A percentile compares a stretch with the other conserved stretches of the same genome.
phyloP scores from a whole-genome alignment of 64 coral and sea anemone species.

The Acropora yongei region DNA sequence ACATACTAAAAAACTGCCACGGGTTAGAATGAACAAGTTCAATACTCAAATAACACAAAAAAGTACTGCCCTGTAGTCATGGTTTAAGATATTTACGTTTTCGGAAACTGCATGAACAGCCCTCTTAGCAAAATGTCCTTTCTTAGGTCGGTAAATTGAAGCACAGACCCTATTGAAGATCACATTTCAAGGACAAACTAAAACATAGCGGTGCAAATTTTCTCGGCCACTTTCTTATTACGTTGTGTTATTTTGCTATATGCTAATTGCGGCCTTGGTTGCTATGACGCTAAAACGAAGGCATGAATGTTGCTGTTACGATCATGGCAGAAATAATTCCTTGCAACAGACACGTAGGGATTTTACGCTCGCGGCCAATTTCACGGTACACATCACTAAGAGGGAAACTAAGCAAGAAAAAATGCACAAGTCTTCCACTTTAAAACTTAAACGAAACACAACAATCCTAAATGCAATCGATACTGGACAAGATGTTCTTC shows the following conservation, averaged over 20 bases:
- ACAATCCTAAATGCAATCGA: background rate
- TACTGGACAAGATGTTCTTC: background rate
- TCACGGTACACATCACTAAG: slow-evolving; percentile 7
- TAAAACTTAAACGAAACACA: background rate
- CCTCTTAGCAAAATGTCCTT: background rate
- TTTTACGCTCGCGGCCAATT: background rate
- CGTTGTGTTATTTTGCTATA: background rate
- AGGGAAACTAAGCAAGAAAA: slow-evolving; percentile 30
- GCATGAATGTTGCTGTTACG: background rate
- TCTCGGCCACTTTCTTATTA: background rate
- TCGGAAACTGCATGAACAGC: background rate
- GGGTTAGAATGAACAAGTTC: too few relatives aligned
- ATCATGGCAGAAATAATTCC: background rate
- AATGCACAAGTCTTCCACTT: background rate
- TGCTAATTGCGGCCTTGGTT: slow-evolving; percentile 4
- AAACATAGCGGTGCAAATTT: background rate
- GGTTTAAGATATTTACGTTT: background rate
- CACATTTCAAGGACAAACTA: too few relatives aligned
- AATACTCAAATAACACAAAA: background rate
- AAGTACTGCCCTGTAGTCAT: background rate
- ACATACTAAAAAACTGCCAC: too few relatives aligned
- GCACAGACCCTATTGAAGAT: too few relatives aligned
- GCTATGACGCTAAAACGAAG: background rate
- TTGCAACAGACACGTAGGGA: background rate
- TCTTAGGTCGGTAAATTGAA: background rate